Conservation (phyloP, 2,888 invertebrate species). For the Octodonta nipae region DNA sequence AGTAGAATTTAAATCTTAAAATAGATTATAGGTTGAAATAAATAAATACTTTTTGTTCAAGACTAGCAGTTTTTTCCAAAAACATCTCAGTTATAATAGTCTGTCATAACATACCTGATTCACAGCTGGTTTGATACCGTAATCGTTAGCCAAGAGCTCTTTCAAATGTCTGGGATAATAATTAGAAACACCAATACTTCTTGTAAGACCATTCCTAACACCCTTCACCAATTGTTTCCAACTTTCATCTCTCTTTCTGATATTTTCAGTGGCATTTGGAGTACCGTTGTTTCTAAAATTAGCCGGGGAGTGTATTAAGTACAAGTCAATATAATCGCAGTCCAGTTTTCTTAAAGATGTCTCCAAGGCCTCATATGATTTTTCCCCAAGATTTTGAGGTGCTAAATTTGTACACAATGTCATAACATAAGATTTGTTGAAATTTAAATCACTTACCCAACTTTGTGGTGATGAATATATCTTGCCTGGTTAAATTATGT, state of each 20-base stretch:
- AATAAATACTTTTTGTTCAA: too few relatives aligned
- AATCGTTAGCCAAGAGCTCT: slow-evolving; percentile 43
- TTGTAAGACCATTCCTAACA: slow-evolving; percentile 45
- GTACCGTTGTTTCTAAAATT: slow-evolving; percentile 40
- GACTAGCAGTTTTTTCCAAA: too few relatives aligned
- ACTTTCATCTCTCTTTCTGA: too few relatives aligned
- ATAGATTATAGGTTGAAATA: too few relatives aligned
- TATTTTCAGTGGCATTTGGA: slow-evolving; percentile 45
- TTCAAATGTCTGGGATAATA: slow-evolving; percentile 56
- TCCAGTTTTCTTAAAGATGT: slow-evolving; percentile 50
- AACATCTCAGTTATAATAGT: too few relatives aligned
- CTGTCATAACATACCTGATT: slow-evolving; percentile 71
- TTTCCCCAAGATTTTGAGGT: slow-evolving; percentile 45
- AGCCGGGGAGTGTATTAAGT: slow-evolving; percentile 74
- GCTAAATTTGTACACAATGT: too few relatives aligned
- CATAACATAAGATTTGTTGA: neutral
- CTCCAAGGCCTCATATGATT: slow-evolving; percentile 39
- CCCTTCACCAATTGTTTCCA: too few relatives aligned
- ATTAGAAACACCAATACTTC: slow-evolving; percentile 72
- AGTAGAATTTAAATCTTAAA: too few relatives aligned
- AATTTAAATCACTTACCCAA: slow-evolving; percentile 42
- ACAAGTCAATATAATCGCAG: slow-evolving; percentile 59
- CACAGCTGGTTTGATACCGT: too few relatives aligned
- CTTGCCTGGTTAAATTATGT: slow-evolving; percentile 50
- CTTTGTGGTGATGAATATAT: slow-evolving; percentile 71